These are phyloP conservation scores for Cherax quadricarinatus DNA, from an alignment of 1,140 invertebrate species.

Conservation along the genomic window DNA sequence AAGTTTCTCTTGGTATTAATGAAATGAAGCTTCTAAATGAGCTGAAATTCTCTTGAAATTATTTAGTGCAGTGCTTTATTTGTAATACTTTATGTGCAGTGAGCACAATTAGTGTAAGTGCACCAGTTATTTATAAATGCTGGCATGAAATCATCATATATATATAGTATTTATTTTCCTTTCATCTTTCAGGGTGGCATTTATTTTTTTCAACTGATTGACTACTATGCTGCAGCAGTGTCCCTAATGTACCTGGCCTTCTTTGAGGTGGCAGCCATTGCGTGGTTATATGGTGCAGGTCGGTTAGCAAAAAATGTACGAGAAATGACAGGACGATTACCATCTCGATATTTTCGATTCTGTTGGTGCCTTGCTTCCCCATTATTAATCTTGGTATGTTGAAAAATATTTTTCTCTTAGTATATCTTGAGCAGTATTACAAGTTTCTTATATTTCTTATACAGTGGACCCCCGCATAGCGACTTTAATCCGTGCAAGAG, in stretches of 20 bases:
- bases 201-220: conserved; percentile 94
- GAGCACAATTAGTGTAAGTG: too few species aligned
- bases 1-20: too few species aligned
- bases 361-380: conserved; percentile 91
- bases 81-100: too few species aligned
- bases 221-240: conserved; percentile 93
- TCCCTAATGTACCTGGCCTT: conserved; percentile 94
- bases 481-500: too few species aligned
- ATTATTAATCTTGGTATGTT: conserved; percentile 85
- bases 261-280: conserved; percentile 92
- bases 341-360: conserved; percentile 88
- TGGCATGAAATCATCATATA: too few species aligned
- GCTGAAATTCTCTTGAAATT: too few species aligned
- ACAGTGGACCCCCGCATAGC: too few species aligned
- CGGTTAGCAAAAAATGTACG: conserved; percentile 88
- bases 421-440: neutral
- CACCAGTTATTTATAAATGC: too few species aligned
- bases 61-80: too few species aligned
- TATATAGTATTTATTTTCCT: neutral
- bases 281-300: conserved; percentile 93
- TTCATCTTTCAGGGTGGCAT: conserved; percentile 86
- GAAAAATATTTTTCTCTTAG: neutral
- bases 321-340: conserved; percentile 90
- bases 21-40: too few species aligned
- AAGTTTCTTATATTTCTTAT: too few species aligned